Percentiles rank a stretch among this genome's conserved stretches.
Conservation (phyloP, 2,888 invertebrate species). For the Neocrepidodera transversa region DNA sequence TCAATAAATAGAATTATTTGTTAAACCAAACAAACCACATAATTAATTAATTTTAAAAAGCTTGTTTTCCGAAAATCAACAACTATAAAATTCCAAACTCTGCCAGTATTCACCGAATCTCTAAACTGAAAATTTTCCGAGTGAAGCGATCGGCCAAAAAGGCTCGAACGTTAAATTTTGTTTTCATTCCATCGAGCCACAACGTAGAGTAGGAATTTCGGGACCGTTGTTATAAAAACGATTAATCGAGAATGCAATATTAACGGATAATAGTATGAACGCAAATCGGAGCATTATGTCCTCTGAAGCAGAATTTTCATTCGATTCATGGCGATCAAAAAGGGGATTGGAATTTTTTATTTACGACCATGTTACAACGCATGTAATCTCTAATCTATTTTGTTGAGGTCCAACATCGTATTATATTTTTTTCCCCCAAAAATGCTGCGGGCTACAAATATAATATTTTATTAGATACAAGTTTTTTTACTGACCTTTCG, state of each 20-base stretch:
- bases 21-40: too few relatives aligned
- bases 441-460: too few relatives aligned
- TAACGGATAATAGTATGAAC: slow-evolving; percentile 28
- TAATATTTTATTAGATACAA: too few relatives aligned
- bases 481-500: too few relatives aligned
- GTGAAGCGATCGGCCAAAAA: not conserved
- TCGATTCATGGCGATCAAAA: slow-evolving; percentile 28
- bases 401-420: too few relatives aligned
- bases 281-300: slow-evolving; percentile 27
- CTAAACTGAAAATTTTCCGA: not conserved
- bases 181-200: slow-evolving; percentile 12
- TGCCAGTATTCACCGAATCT: not conserved
- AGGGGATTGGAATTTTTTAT: slow-evolving; percentile 30
- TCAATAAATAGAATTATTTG: too few relatives aligned
- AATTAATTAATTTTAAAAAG: too few relatives aligned
- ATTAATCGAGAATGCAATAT: slow-evolving; percentile 30
- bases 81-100: too few relatives aligned
- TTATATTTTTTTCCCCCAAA: too few relatives aligned
- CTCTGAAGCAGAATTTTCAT: slow-evolving; percentile 30
- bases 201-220: slow-evolving; percentile 11
- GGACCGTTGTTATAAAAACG: slow-evolving; percentile 26
- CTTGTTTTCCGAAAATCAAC: too few relatives aligned
- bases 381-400: slow-evolving; percentile 24
- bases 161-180: slow-evolving; percentile 6
- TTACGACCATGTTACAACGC: slow-evolving; percentile 22